Conservation (phyloP, 92 coral and sea anemone genomes). For the Paramuricea clavata region DNA sequence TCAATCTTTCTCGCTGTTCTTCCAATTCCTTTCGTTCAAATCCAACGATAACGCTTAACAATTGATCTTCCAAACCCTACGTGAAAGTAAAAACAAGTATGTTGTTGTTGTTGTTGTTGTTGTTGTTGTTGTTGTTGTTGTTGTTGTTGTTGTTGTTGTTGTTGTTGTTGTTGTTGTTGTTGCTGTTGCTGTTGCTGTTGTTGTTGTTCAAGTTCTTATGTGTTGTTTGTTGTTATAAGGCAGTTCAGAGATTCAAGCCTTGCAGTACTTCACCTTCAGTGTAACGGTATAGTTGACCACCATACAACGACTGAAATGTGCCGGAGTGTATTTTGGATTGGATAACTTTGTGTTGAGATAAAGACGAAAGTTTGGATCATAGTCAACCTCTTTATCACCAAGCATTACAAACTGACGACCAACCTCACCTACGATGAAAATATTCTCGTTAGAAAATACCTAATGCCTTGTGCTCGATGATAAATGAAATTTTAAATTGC, state of each 20-base stretch:
- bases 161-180: no score
- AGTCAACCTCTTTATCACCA: conserved; percentile 99
- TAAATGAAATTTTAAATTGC: no score
- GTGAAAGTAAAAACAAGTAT: background rate
- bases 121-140: no score
- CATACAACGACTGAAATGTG: conserved; percentile 99
- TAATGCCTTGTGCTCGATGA: no score
- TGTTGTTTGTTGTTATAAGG: no score
- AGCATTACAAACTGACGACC: conserved; percentile 96
- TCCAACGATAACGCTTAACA: conserved; percentile 97
- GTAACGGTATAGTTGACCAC: conserved; percentile 99
- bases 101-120: no score
- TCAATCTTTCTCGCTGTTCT: conserved; percentile 97
- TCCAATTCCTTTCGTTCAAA: conserved; percentile 96
- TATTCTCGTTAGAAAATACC: no score
- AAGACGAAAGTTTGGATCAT: conserved; percentile 97
- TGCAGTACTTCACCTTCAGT: conserved; percentile 68
- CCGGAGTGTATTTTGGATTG: conserved; percentile 98
- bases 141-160: no score
- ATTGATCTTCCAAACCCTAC: conserved; percentile 92
- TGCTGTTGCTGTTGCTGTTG: no score
- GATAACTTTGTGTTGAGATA: conserved; percentile 98
- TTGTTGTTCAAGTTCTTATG: no score
- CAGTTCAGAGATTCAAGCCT: no score
- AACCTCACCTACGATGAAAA: conserved; percentile 78